Evolutionary conservation across 2,113 vertebrate genomes (phyloP).

Genomic region (Xiphias gladius): DNA sequence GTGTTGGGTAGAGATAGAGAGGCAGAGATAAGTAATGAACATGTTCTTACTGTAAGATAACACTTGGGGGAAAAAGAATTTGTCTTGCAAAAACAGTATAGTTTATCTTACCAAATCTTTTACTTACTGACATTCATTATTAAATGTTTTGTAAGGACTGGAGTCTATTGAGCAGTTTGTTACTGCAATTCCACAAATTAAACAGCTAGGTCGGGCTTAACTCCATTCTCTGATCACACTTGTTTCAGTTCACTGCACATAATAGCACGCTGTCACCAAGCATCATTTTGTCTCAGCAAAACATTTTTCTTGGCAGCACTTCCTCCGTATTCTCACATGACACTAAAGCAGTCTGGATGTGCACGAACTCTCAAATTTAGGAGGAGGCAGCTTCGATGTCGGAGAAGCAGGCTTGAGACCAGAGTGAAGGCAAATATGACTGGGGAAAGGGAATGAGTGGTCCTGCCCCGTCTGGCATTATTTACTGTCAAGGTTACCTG

Average conservation of each 20-base stretch:
- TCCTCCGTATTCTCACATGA: slow-evolving; percentile 21
- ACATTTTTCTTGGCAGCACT: slow-evolving; percentile 42
- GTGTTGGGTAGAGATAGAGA: background rate
- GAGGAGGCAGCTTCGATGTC: background rate
- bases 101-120: slow-evolving; percentile 1
- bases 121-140: slow-evolving; percentile 9
- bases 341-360: slow-evolving; percentile 32
- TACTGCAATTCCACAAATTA: slow-evolving; percentile 20
- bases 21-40: slow-evolving; percentile 26
- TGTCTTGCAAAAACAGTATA: background rate
- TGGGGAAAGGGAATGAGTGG: slow-evolving; percentile 2
- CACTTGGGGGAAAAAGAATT: background rate
- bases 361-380: background rate
- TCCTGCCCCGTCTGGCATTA: slow-evolving; percentile 10
- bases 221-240: slow-evolving; percentile 23
- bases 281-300: slow-evolving; percentile 10
- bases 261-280: slow-evolving; percentile 25
- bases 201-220: slow-evolving; percentile 17
- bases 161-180: slow-evolving; percentile 15
- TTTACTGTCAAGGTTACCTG: slow-evolving; percentile 49
- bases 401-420: slow-evolving; percentile 8
- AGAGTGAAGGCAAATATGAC: slow-evolving; percentile 15
- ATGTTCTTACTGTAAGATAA: background rate
- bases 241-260: slow-evolving; percentile 12
- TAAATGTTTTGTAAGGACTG: background rate